Conservation (phyloP, 2,888 invertebrate genomes). For the Drosophila mayaguana region DNA sequence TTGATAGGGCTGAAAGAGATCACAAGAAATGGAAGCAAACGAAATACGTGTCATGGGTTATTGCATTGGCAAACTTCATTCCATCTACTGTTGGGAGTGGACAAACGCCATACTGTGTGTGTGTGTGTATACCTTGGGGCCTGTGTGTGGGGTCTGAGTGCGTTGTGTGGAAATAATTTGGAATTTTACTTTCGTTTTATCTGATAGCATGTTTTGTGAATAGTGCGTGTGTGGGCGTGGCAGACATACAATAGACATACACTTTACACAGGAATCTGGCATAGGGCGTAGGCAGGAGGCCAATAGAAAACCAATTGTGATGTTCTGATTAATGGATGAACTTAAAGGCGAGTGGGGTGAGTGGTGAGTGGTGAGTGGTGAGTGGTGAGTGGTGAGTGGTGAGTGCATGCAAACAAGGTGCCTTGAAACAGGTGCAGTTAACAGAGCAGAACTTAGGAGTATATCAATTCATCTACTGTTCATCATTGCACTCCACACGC, state of each 20-base stretch:
- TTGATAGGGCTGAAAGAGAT: constrained; percentile 84
- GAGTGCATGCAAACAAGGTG: constrained; percentile 46
- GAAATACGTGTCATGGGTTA: constrained; percentile 43
- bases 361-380: constrained; percentile 10
- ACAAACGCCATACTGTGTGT: constrained; percentile 23
- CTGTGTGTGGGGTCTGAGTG: constrained; percentile 37
- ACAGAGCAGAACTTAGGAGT: constrained; percentile 28
- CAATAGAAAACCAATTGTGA: constrained; percentile 66
- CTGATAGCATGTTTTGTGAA: constrained; percentile 21
- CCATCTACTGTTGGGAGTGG: neutral
- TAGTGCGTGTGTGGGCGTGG: constrained; percentile 31
- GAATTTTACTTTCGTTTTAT: constrained; percentile 52
- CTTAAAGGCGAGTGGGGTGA: constrained; percentile 8
- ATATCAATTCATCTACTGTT: constrained; percentile 7
- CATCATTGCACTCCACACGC: neutral
- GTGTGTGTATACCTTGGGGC: constrained; percentile 9
- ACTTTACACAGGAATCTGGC: constrained; percentile 37
- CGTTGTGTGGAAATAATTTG: constrained; percentile 51
- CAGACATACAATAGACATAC: constrained; percentile 41
- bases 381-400: constrained; percentile 1
- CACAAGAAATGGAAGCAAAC: constrained; percentile 22
- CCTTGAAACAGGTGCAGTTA: constrained; percentile 40
- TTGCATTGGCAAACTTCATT: neutral
- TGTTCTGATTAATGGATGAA: constrained; percentile 12
- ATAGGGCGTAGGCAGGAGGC: constrained; percentile 38